Conservation (phyloP, 2,113 vertebrate species). For the Melanerpes formicivorus region DNA sequence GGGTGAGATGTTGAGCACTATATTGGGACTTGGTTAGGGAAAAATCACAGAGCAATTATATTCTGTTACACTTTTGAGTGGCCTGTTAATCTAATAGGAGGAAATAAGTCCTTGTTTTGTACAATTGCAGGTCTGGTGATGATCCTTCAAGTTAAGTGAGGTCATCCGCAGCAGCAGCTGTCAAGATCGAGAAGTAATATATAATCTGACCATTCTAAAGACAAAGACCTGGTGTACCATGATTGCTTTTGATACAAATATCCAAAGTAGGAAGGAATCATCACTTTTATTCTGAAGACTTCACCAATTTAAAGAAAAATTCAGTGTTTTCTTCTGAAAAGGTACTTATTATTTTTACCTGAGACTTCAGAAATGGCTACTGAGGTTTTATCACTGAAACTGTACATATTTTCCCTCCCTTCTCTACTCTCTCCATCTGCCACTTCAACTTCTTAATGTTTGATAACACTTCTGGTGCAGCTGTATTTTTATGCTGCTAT, state of each 20-base stretch:
- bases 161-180: not conserved
- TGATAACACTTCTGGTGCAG: not conserved
- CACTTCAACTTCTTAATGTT: not conserved
- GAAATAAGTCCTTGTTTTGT: not conserved
- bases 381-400: not conserved
- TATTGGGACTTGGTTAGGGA: not conserved
- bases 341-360: not conserved
- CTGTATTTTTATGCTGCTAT: not conserved
- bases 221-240: not conserved
- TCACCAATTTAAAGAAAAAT: not conserved
- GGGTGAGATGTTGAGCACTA: not conserved
- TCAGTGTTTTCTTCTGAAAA: not conserved
- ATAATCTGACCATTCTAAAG: not conserved
- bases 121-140: not conserved
- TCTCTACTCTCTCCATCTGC: not conserved
- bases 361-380: not conserved
- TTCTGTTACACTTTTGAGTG: not conserved
- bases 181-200: not conserved
- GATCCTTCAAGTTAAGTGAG: not conserved
- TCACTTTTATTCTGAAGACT: not conserved
- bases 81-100: constrained; percentile 11
- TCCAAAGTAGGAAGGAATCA: not conserved
- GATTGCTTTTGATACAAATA: not conserved
- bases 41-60: constrained; percentile 6
- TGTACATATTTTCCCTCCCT: not conserved